Base-by-base conservation (phyloP, 2,113 vertebrate genomes). In the Gulo gulo region DNA sequence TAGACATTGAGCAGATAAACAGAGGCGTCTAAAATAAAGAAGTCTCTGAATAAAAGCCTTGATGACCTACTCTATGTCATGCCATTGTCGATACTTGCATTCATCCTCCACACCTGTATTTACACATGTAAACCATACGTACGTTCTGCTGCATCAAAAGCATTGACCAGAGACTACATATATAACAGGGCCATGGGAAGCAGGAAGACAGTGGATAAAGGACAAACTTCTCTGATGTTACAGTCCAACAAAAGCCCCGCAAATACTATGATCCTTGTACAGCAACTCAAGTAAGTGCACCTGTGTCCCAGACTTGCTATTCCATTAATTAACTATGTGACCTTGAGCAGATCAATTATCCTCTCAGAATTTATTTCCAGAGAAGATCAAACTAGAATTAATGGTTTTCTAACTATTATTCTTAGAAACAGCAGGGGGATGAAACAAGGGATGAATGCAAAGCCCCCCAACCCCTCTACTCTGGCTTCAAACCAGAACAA, bases 241-340 rank as follows among this genome's bases (percentile, higher is more conserved):
- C 0, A 76, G 23, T 50, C 78, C 86, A 95, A 84, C 6, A 13
- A 26, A 45, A 61, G 45, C 92, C 31, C 50, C 39, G 18, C 52
- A 81, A 69, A 93, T 81, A 96, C 34, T 36, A 15, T 47, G 65
- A 84, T 95, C 84, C 36, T 87, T 26, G 26, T 8, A 18, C 18
- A 65, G 52, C 86, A 29, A 39, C 50, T 47, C 82, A n/a, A 69
- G 50, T 67, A 95, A 92, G 36, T 31, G 50, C 31, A 97, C 47
- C 78, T 76, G 90, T 42, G 59, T 63, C 61, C 94, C 79, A 52
- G 52, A 95, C 67, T 61, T 9, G n/a, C 6, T 71, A 52, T 82
- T 95, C 52, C n/a, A 59, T 80, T 96, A 87, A 95, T 96, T 97
- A 96, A 76, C 61, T 84, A 23, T 69, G 55, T 97, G 96, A 96